phyloP scores from a whole-genome alignment of 2,888 invertebrate genomes.

The Heliconius ethilla region DNA sequence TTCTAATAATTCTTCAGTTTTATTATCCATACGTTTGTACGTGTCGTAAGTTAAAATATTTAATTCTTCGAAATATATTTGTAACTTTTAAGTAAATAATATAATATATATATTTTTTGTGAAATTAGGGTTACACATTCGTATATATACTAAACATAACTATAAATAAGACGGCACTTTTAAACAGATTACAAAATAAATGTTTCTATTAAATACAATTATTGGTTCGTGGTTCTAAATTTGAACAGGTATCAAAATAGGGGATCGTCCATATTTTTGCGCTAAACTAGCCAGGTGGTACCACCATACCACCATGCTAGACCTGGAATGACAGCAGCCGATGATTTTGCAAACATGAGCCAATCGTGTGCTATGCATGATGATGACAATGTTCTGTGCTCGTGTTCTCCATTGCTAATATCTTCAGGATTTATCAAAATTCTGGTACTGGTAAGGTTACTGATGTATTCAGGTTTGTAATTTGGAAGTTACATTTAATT shows the following conservation, averaged over 20 bases:
- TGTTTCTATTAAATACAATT: neutral
- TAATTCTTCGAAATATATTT: neutral
- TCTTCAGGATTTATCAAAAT: slow-evolving; percentile 32
- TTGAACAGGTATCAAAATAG: slow-evolving; percentile 68
- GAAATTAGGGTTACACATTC: neutral
- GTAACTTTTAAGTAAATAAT: neutral
- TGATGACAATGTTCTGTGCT: slow-evolving; percentile 74
- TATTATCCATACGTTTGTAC: neutral
- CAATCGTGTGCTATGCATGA: slow-evolving; percentile 79
- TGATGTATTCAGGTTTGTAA: slow-evolving; percentile 29
- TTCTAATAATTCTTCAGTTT: neutral
- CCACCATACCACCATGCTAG: slow-evolving; percentile 78
- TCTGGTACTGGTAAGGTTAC: slow-evolving; percentile 28
- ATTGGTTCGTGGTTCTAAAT: neutral
- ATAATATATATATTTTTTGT: neutral
- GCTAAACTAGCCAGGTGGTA: slow-evolving; percentile 77
- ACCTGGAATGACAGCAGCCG: slow-evolving; percentile 72
- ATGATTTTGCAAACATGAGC: slow-evolving; percentile 71
- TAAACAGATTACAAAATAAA: neutral
- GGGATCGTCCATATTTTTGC: slow-evolving; percentile 59
- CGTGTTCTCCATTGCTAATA: slow-evolving; percentile 58
- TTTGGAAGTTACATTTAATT: slow-evolving; percentile 26
- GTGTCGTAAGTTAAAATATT: neutral
- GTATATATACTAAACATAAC: neutral
- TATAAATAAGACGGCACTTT: neutral